phyloP scores from a whole-genome alignment of 2,888 invertebrate genomes.

The Eristalis intricaria region DNA sequence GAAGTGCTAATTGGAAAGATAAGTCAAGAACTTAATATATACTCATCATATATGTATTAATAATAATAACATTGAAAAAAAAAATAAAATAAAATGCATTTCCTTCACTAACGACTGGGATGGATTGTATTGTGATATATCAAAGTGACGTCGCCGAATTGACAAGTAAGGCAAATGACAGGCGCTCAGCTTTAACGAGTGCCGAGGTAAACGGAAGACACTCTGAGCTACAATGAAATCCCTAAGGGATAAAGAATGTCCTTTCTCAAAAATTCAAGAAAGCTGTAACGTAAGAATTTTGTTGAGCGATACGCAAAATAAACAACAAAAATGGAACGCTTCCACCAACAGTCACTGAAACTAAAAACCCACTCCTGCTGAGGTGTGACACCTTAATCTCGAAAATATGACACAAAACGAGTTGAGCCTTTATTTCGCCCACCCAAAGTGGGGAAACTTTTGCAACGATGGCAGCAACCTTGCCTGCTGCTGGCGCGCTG shows the following conservation, averaged over 20 bases:
- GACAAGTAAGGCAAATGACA: constrained; percentile 26
- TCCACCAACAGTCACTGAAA: constrained; percentile 46
- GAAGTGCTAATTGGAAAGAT: constrained; percentile 32
- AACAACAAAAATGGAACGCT: constrained; percentile 41
- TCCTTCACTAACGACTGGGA: not conserved
- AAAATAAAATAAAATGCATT: not conserved
- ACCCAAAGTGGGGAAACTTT: constrained; percentile 42
- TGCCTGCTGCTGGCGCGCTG: constrained; percentile 1
- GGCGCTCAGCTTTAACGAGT: not conserved
- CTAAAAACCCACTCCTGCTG: constrained; percentile 49
- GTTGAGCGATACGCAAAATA: constrained; percentile 49
- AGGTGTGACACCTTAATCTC: constrained; percentile 72
- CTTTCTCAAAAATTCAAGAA: constrained; percentile 20
- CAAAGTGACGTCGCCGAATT: constrained; percentile 35
- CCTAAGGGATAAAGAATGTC: constrained; percentile 21
- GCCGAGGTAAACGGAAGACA: constrained; percentile 20
- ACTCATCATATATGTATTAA: constrained; percentile 20
- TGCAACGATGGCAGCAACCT: constrained; percentile 15
- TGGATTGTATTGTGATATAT: constrained; percentile 25
- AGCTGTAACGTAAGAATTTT: constrained; percentile 28
- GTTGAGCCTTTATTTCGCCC: constrained; percentile 57
- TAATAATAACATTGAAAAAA: constrained; percentile 32
- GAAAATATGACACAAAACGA: constrained; percentile 72
- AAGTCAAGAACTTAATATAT: constrained; percentile 17
- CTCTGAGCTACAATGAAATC: not conserved